Conservation (phyloP, 2,113 vertebrate species). For the Chamaea fasciata region DNA sequence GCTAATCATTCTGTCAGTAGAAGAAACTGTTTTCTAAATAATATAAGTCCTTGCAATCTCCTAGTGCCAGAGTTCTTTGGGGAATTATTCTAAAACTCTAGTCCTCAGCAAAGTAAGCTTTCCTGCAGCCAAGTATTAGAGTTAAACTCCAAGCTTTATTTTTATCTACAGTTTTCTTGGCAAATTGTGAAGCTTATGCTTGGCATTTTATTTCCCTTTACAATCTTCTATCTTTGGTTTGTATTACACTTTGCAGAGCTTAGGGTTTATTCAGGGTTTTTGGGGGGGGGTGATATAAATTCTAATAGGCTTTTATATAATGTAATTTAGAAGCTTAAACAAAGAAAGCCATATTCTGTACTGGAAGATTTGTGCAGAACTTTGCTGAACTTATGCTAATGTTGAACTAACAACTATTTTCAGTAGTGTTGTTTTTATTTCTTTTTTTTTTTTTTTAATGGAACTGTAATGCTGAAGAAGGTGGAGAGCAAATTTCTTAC, state of each 20-base stretch:
- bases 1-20: neutral
- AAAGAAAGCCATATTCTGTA: neutral
- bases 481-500: neutral
- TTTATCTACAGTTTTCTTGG: conserved; percentile 58
- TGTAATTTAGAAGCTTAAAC: conserved; percentile 7
- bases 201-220: conserved; percentile 13
- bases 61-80: neutral
- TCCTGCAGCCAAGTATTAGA: conserved; percentile 31
- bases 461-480: neutral
- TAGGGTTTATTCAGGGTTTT: neutral
- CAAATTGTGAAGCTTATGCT: conserved; percentile 21
- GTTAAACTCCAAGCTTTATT: conserved; percentile 46
- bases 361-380: neutral
- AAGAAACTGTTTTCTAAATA: conserved; percentile 41
- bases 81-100: conserved; percentile 33
- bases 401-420: neutral
- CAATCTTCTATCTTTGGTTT: conserved; percentile 31
- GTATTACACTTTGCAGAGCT: neutral
- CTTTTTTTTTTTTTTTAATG: neutral
- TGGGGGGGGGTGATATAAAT: neutral
- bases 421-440: neutral
- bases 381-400: neutral
- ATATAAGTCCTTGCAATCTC: neutral
- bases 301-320: neutral
- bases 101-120: conserved; percentile 31